These are phyloP conservation scores for Electrophaes corylata DNA, from an alignment of 2,888 invertebrate genomes.

Conservation along the genomic window DNA sequence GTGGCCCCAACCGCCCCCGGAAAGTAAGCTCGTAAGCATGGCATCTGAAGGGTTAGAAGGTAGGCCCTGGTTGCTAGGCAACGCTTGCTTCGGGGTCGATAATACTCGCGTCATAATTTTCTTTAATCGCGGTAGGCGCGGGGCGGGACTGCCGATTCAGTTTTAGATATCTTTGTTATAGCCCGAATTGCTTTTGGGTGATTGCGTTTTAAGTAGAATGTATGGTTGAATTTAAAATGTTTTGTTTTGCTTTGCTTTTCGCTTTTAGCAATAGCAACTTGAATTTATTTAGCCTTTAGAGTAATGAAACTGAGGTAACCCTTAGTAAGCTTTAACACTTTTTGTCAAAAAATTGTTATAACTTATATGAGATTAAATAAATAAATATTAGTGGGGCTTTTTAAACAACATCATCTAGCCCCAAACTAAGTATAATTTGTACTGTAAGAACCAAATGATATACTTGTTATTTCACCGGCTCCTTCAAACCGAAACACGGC, in stretches of 20 bases:
- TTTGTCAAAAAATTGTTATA: too few relatives aligned
- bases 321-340: too few relatives aligned
- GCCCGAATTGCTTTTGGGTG: conserved; percentile 41
- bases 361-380: too few relatives aligned
- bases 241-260: background rate
- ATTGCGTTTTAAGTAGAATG: conserved; percentile 28
- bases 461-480: too few relatives aligned
- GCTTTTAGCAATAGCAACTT: background rate
- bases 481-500: too few relatives aligned
- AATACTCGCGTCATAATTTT: conserved; percentile 73
- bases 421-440: too few relatives aligned
- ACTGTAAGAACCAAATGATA: too few relatives aligned
- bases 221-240: conserved; percentile 1
- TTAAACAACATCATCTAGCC: too few relatives aligned
- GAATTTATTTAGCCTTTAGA: background rate
- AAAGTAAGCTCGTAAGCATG: conserved; percentile 68
- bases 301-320: too few relatives aligned
- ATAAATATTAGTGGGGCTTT: too few relatives aligned
- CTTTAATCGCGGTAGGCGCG: conserved; percentile 67
- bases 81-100: conserved; percentile 75
- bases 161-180: conserved; percentile 51
- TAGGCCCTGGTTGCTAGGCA: conserved; percentile 72
- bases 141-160: conserved; percentile 46
- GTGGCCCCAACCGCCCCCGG: conserved; percentile 56
- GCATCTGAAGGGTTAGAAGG: conserved; percentile 78